Evolutionary conservation across 1,140 invertebrate species (phyloP).

Genomic region (Agrilus planipennis): DNA sequence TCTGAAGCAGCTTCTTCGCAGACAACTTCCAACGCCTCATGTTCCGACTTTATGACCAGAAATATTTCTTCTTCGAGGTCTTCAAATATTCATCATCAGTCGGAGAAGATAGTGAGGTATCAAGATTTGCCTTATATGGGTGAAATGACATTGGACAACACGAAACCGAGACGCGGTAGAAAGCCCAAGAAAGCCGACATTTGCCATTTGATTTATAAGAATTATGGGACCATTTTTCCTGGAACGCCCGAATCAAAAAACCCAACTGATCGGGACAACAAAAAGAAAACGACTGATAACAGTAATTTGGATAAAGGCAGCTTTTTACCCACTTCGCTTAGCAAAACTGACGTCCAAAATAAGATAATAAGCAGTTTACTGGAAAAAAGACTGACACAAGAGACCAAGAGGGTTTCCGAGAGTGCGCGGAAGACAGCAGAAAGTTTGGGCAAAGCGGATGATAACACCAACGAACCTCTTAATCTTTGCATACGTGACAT

Average conservation of each 20-base stretch:
- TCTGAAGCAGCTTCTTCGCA: constrained; percentile 5
- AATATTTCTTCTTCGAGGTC: constrained; percentile 3
- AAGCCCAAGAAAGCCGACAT: constrained; percentile 86
- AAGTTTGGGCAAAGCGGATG: constrained; percentile 19
- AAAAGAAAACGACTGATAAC: constrained; percentile 17
- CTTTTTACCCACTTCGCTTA: constrained; percentile 11
- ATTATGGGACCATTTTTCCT: constrained; percentile 74
- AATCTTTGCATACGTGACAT: constrained; percentile 72
- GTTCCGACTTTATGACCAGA: neutral
- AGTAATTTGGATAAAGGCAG: constrained; percentile 13
- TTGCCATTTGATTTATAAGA: constrained; percentile 82
- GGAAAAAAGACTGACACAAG: constrained; percentile 55
- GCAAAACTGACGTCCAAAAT: constrained; percentile 53
- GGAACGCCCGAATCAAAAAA: constrained; percentile 45
- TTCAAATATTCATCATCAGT: constrained; percentile 24
- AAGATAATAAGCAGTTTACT: constrained; percentile 54
- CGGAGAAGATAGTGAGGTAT: constrained; percentile 51
- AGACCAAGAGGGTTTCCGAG: constrained; percentile 28
- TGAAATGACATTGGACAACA: constrained; percentile 77
- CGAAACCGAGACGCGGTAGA: constrained; percentile 65
- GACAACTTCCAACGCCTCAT: neutral
- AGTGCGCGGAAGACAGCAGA: neutral
- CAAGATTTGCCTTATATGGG: constrained; percentile 83
- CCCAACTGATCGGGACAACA: constrained; percentile 27
- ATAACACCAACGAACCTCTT: constrained; percentile 56